Evolutionary conservation across 2,888 invertebrate species (phyloP).

Genomic region (Cataglyphis livida): DNA sequence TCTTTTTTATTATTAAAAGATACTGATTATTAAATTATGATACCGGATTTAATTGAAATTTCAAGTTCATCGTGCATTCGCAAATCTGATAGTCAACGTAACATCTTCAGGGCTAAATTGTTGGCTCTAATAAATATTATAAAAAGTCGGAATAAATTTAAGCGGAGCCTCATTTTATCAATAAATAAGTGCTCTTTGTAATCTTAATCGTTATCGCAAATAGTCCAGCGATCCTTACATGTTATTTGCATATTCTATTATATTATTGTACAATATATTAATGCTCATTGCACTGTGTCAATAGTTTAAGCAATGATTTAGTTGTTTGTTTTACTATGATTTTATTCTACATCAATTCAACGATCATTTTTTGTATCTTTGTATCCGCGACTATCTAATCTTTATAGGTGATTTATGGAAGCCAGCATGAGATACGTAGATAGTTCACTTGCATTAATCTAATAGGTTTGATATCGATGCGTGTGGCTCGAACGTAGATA

Average conservation of each 20-base stretch:
- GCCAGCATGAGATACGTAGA: slow-evolving; percentile 66
- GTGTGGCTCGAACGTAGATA: slow-evolving; percentile 74
- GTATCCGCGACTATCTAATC: slow-evolving; percentile 57
- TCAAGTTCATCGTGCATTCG: not conserved
- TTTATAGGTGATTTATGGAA: slow-evolving; percentile 64
- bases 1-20: not conserved
- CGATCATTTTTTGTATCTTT: slow-evolving; percentile 48
- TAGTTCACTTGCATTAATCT: slow-evolving; percentile 69
- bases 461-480: slow-evolving; percentile 72
- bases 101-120: not conserved
- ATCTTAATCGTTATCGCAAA: not conserved
- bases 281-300: not conserved
- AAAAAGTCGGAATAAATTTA: not conserved
- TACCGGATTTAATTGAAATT: not conserved
- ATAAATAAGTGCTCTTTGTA: not conserved
- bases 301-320: not conserved
- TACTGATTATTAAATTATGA: not conserved
- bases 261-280: slow-evolving; percentile 3
- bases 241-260: not conserved
- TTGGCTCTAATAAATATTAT: not conserved
- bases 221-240: not conserved
- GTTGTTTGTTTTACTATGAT: not conserved
- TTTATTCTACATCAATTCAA: slow-evolving; percentile 60
- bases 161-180: not conserved
- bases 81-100: not conserved